Evolutionary conservation across 53 echinoderm and acorn worm genomes (phyloP).

Genomic region (Stichopus horrens): DNA sequence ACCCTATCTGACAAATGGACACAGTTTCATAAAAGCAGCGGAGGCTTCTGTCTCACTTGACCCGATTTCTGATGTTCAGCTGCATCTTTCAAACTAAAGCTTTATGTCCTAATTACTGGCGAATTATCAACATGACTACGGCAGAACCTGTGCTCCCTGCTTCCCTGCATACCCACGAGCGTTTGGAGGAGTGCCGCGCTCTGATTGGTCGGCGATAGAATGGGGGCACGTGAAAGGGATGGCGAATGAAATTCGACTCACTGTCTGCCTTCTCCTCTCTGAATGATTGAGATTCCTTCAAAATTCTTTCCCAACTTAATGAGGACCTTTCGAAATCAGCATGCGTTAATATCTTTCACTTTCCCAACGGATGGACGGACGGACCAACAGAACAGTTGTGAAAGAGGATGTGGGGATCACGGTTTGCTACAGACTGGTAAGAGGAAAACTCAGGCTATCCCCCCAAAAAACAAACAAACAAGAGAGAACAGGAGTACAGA

Average conservation of each 20-base stretch:
- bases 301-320: constrained; percentile 33
- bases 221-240: constrained; percentile 5
- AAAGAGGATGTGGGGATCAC: no score
- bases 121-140: not conserved
- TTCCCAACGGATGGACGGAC: not conserved
- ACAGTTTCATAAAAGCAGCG: not conserved
- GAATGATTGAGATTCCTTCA: constrained; percentile 35
- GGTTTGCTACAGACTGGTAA: no score
- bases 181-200: not conserved
- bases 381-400: not conserved
- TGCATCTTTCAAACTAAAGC: not conserved
- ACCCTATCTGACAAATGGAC: not conserved
- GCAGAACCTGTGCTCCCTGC: not conserved
- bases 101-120: constrained; percentile 14
- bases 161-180: not conserved
- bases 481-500: no score
- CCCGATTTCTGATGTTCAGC: constrained; percentile 6
- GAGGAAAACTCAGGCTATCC: no score
- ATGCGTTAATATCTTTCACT: constrained; percentile 4
- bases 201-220: constrained; percentile 10
- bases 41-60: not conserved
- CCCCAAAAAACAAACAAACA: no score
- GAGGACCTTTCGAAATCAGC: constrained; percentile 22
- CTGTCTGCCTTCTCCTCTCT: constrained; percentile 20
- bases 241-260: constrained; percentile 30